Evolutionary conservation across 2,113 vertebrate genomes (phyloP).

Genomic region (Ptychochromis oligacanthus): DNA sequence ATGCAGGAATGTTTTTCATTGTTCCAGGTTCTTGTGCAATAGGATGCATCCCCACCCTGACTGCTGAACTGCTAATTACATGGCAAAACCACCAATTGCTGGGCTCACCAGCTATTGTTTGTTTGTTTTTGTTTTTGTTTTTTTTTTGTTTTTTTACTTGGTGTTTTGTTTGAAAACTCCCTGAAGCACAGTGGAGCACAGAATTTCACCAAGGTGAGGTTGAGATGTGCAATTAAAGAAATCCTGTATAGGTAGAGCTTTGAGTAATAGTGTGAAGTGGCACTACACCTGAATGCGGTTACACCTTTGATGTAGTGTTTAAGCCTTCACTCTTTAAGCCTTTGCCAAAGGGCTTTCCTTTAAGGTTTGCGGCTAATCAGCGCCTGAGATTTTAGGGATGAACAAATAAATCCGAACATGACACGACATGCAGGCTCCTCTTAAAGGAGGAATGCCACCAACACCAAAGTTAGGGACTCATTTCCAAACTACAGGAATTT

Average conservation of each 20-base stretch:
- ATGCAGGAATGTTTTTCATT: slow-evolving; percentile 32
- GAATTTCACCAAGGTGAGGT: neutral
- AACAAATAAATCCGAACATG: slow-evolving; percentile 25
- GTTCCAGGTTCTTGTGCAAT: slow-evolving; percentile 21
- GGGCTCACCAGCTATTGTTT: slow-evolving; percentile 46
- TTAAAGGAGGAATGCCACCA: neutral
- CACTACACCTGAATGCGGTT: neutral
- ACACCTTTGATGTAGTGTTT: slow-evolving; percentile 2
- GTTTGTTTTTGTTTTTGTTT: too few species aligned
- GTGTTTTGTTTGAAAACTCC: neutral
- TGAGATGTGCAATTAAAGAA: neutral
- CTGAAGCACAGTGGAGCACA: neutral
- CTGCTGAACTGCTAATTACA: slow-evolving; percentile 32
- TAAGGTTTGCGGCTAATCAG: slow-evolving; percentile 25
- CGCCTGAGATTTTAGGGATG: slow-evolving; percentile 25
- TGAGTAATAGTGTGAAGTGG: neutral
- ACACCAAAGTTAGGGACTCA: neutral
- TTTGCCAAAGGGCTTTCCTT: slow-evolving; percentile 35
- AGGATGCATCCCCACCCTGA: slow-evolving; percentile 9
- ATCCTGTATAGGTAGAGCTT: neutral
- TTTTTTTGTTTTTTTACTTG: neutral
- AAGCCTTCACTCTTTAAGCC: neutral
- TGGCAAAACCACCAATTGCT: slow-evolving; percentile 54
- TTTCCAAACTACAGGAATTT: neutral
- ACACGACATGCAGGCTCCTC: slow-evolving; percentile 13